Evolutionary conservation across 2,888 invertebrate species (phyloP), one percentile per base, ranked within the genome.

Genomic region (Cotesia congregata): DNA sequence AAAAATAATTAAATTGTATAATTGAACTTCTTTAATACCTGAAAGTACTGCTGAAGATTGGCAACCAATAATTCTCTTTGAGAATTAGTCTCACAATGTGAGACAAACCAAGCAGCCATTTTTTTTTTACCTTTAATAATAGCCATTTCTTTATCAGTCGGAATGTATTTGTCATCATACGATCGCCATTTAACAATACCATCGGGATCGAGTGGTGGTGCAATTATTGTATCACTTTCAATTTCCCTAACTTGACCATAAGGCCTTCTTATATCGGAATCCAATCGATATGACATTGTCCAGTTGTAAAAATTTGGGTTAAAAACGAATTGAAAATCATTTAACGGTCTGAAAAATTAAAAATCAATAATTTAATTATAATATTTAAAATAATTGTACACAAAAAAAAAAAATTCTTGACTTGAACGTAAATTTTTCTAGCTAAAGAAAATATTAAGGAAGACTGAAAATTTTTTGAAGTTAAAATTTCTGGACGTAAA

Each of bases 11-110:
- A 67, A 67, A 38, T 17, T 17, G 17, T 17, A 17, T 17, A 17
- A 30, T 30, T 30, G 3, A 41, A 12, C 80, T 93, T 92, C 1
- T 7, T 12, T 12, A 50, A 50, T 5, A 92, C 88, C 0, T 90
- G 82, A 39, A 94, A 90, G 81, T 92, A 84, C 68, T 87, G 87
- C 30, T 87, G 84, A 20, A 94, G 85, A 50, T 89, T 90, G 74
- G 83, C 67, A 1, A 90, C 77, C 7, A 89, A 87, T 0, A 78
- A 9, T 83, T 90, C 90, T 60, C 90, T 83, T 61, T 84, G 84
- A 78, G 90, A 90, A 59, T 81, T 83, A 1, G 84, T 87, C 1
- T 78, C 78, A 78, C 91, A 91, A 79, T 90, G 86, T 72, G 91
- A 89, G 1, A 91, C 80, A 76, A 90, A 90, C 72, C 90, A 88